These are phyloP conservation scores for Hemiscyllium ocellatum DNA, from an alignment of 2,113 vertebrate species.

Conservation along the genomic window DNA sequence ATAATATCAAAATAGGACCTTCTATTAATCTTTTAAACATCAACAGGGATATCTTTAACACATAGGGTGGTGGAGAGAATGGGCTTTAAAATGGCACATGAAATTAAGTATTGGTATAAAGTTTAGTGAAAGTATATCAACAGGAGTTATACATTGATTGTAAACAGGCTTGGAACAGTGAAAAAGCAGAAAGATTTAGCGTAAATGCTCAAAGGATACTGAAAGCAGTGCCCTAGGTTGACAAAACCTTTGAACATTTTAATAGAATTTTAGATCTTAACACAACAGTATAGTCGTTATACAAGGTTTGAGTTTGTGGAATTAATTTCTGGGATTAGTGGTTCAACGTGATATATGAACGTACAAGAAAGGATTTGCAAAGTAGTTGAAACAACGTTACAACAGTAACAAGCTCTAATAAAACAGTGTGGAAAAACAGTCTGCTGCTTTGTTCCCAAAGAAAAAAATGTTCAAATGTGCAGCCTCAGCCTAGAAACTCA, in stretches of 20 bases:
- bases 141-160: not conserved
- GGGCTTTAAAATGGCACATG: not conserved
- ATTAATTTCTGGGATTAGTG: not conserved
- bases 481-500: not conserved
- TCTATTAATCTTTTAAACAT: not conserved
- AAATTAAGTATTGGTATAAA: no score
- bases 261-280: not conserved
- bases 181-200: no score
- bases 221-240: no score
- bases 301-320: not conserved
- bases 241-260: not conserved
- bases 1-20: not conserved
- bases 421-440: not conserved
- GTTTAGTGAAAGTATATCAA: not conserved
- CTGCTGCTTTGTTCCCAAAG: not conserved
- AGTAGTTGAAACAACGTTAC: not conserved
- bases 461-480: not conserved
- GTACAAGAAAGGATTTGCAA: not conserved
- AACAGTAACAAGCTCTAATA: not conserved
- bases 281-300: not conserved
- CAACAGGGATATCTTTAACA: not conserved
- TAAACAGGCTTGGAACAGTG: not conserved
- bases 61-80: not conserved
- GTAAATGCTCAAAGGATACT: no score
- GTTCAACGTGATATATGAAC: not conserved